Conservation (phyloP, 92 coral and sea anemone species). For the Muricea muricata region DNA sequence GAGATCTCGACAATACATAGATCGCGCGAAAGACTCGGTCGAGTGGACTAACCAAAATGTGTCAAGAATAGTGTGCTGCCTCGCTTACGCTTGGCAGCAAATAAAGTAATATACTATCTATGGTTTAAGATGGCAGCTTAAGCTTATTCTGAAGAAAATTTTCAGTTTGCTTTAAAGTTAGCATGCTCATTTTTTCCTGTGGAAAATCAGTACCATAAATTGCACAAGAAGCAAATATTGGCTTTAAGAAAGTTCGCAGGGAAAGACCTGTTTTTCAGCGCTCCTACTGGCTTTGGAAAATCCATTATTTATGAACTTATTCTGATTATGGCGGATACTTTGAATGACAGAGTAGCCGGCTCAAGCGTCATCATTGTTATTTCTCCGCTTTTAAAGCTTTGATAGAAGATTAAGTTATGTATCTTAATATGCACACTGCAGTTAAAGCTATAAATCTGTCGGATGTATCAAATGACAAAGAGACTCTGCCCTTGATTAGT, state of each 20-base stretch:
- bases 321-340: not conserved
- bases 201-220: not conserved
- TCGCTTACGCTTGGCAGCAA: no score
- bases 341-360: not conserved
- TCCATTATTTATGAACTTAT: not conserved
- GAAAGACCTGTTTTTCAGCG: not conserved
- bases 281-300: not conserved
- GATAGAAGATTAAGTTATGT: not conserved
- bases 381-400: not conserved
- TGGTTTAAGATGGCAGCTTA: no score
- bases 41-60: no score
- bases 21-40: no score
- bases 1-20: no score
- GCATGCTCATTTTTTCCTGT: constrained; percentile 31
- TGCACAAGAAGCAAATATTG: not conserved
- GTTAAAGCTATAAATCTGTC: not conserved
- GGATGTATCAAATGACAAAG: not conserved
- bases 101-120: no score
- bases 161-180: no score
- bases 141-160: no score
- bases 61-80: no score
- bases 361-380: not conserved
- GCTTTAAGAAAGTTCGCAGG: not conserved
- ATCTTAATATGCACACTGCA: not conserved
- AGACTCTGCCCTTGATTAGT: not conserved